Base-by-base conservation (phyloP, 2,113 vertebrate genomes). In the Scolopax mira region DNA sequence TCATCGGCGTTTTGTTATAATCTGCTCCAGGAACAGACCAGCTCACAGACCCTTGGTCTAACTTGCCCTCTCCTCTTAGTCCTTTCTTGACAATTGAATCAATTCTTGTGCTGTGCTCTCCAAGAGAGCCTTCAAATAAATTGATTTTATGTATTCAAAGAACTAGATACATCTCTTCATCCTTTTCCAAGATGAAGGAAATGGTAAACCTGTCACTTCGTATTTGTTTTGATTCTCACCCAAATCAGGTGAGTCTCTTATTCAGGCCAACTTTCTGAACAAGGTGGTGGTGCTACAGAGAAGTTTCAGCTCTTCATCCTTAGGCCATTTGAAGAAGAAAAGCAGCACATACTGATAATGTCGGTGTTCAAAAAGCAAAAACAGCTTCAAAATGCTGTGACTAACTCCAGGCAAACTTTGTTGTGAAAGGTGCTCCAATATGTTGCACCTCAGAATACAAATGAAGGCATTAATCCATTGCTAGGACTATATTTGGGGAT, bases 171-270 rank as follows among this genome's bases (percentile, higher is more conserved):
- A 35, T 60, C 85, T 82, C 93, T 86, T 85, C 37, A 65, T 62
- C 46, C 41, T 28, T 75, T 89, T 91, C 89, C 57, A 72, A 81
- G 67, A 58, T 25, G 54, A 94, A 28, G 44, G 33, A 94, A 89
- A 64, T 35, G 11, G 64, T 70, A 93, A 84, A 57, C 54, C 52
- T 86, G 49, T 85, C 77, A 87, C 42, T 90, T 90, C 51, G 6
- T 60, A 85, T 79, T 74, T 87, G 61, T 89, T 93, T 94, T 77
- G 51, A 89, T 77, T 92, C 52, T 94, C 30, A 92, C n/a, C 33
- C 67, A 74, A 80, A 93, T 88, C 64, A 74, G 51, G 27, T 0
- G 0, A 78, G 42, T 78, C 48, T 88, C 95, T 83, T 88, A 62
- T 78, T 72, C 58, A 87, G 88, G 84, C 51, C 41, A 78, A 46